Evolutionary conservation across 2,888 invertebrate species (phyloP), one percentile per base, ranked within the genome.

Genomic region (Amblyteles armatorius): DNA sequence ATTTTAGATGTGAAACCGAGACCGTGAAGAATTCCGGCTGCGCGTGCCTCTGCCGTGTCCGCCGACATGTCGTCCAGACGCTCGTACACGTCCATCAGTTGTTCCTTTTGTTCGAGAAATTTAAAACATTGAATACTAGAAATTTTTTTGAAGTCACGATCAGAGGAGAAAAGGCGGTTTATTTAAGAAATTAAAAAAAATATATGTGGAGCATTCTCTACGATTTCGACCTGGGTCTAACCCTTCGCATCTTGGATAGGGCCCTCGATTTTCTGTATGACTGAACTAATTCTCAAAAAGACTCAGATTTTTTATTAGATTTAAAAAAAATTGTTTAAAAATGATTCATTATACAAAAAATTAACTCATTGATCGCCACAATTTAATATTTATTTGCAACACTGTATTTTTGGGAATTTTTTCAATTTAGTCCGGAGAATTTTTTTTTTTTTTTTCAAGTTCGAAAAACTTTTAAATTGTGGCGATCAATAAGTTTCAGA

Each of bases 61-160:
- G 99, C 98, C 86, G 98, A 97, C 94, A 99, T 97, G 88, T 99
- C 99, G 87, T 99, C 99, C 90, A 99, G 95, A 29, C 99, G 96
- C 90, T 99, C 99, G 93, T 99, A 99, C 33, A 99, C 96, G 93
- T 99, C 99, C 97, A 99, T 97, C 89, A 99, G 94, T 93, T 99
- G 98, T 91, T 99, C 99, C 94, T 99, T 76, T 98, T 96, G 92
- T 98, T 97, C 97, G 92, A 11, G 90, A 79, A 55, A 79, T 40
- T 48, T 0, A 4, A 48, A 16, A 13, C 4, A 13, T 44, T 13
- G 13, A 13, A 44, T 44, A 44, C 44, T 11, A 13, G 44, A 13
- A 3, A 44, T 44, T 40, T 11, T 48, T 3, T 48, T 16, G 13
- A 16, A 4, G 3, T 16, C 16, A 48, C 16, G 4, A 3, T 48